A percentile compares a stretch with the other conserved stretches of the same genome.
These are phyloP conservation scores for Hephaestus fuliginosus DNA, from an alignment of 2,797 vertebrate genomes.

Conservation along the genomic window DNA sequence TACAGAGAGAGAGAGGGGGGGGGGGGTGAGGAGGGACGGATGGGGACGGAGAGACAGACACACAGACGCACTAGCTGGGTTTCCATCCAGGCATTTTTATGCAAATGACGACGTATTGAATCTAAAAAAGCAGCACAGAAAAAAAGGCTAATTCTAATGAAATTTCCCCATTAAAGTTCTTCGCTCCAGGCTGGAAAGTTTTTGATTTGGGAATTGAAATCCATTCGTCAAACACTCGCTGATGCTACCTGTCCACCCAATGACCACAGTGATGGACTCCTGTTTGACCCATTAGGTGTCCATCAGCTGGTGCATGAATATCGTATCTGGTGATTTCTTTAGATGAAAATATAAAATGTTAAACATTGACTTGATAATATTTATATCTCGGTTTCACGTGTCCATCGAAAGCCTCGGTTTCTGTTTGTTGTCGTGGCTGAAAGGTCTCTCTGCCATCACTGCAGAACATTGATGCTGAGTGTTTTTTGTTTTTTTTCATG, in stretches of 20 bases:
- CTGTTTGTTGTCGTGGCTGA: neutral
- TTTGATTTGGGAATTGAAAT: slow-evolving; percentile 42
- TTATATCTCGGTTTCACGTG: neutral
- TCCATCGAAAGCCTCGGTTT: neutral
- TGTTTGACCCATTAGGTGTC: neutral
- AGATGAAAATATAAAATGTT: neutral
- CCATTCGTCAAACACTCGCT: neutral
- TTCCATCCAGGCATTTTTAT: slow-evolving; percentile 67
- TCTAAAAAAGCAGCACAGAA: slow-evolving; percentile 49
- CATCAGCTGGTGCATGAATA: slow-evolving; percentile 4
- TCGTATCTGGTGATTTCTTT: neutral
- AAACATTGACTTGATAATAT: neutral
- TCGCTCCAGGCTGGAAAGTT: neutral
- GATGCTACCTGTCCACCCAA: slow-evolving; percentile 12
- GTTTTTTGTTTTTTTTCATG: neutral
- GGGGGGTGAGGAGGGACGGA: slow-evolving; percentile 41
- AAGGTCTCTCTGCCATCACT: too few relatives aligned
- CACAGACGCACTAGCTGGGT: slow-evolving; percentile 37
- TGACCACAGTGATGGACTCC: neutral
- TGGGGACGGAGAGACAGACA: slow-evolving; percentile 52
- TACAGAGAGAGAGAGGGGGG: slow-evolving; percentile 46
- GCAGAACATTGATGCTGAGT: neutral
- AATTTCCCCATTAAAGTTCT: neutral
- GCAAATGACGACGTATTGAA: slow-evolving; percentile 60
- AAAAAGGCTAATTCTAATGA: slow-evolving; percentile 42